A percentile compares a stretch with the other conserved stretches of the same genome.
Evolutionary conservation across 2,797 vertebrate species (phyloP).

Genomic region (Acestrorhynchus altus): DNA sequence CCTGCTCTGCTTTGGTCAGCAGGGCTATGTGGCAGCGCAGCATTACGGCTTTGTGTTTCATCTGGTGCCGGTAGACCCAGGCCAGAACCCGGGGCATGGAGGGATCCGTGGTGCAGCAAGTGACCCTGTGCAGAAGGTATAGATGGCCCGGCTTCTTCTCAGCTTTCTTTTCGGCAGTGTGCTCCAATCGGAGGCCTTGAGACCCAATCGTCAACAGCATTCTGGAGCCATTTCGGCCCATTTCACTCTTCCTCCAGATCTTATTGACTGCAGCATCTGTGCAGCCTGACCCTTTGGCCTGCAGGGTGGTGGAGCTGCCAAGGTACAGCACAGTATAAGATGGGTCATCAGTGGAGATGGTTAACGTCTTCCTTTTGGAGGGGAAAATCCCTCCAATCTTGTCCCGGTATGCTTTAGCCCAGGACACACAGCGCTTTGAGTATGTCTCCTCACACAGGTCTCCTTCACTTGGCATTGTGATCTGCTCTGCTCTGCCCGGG

Average conservation of each 20-base stretch:
- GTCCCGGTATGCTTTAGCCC: slow-evolving; percentile 82
- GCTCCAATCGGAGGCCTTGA: slow-evolving; percentile 84
- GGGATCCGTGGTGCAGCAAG: slow-evolving; percentile 83
- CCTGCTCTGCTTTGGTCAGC: slow-evolving; percentile 82
- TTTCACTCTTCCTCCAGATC: slow-evolving; percentile 84
- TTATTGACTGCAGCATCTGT: slow-evolving; percentile 81
- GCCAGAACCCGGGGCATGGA: slow-evolving; percentile 81
- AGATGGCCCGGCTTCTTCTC: slow-evolving; percentile 80
- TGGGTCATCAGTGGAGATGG: slow-evolving; percentile 81
- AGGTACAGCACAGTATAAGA: slow-evolving; percentile 83
- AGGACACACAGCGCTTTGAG: slow-evolving; percentile 75
- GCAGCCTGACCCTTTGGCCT: slow-evolving; percentile 84
- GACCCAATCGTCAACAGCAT: slow-evolving; percentile 84
- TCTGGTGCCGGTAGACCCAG: slow-evolving; percentile 85
- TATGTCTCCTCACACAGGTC: slow-evolving; percentile 76
- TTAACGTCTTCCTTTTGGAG: slow-evolving; percentile 81
- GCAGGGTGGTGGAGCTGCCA: slow-evolving; percentile 84
- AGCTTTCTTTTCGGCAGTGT: slow-evolving; percentile 68
- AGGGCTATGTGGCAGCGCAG: slow-evolving; percentile 83
- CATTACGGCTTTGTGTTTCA: slow-evolving; percentile 85
- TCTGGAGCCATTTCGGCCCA: slow-evolving; percentile 80
- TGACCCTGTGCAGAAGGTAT: slow-evolving; percentile 83
- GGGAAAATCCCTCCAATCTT: slow-evolving; percentile 83
- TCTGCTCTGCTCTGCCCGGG: neutral
- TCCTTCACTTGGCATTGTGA: slow-evolving; percentile 69